Evolutionary conservation across 2,113 vertebrate genomes (phyloP), one percentile per base, ranked within the genome.

Genomic region (Hystrix brachyura): DNA sequence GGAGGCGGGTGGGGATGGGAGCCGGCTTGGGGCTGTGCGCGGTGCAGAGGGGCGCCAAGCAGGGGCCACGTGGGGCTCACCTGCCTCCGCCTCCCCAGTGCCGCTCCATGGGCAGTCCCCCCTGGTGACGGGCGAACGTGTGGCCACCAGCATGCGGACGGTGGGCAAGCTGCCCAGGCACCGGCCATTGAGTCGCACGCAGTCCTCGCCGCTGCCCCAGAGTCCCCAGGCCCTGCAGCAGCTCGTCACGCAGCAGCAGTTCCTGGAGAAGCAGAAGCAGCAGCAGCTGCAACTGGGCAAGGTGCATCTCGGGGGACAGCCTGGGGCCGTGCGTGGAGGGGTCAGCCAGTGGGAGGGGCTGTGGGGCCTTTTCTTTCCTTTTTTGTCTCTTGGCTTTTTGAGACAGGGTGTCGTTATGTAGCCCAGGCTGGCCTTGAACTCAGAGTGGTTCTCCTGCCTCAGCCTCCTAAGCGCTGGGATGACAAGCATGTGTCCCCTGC

Each of bases 191-290:
- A 99, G 99, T 96, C 99, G 99, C 81, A 99, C 99, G 0, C 99
- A 99, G 98, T 99, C 99, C 0, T 99, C 99, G 0, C 99, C 99
- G 0, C 97, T 99, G 94, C 99, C 99, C 14, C 99, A 99, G 98
- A 99, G 99, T 59, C 99, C 99, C 3, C 99, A 99, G 98, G 99
- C 99, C n/a, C 98, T 99, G 96, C 99, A 99, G 98, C 99, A 99
- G 97, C 99, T 99, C 64, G 99, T 99, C 94, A 99, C 99, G 98
- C 99, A 99, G 95, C 99, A 99, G 98, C 99, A 99, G 93, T 99
- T 99, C 98, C 98, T 99, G 83, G 99, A 99, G 98, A 99, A 99
- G 97, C 99, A 99, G 98, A 99, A 99, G 86, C 99, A 99, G 95
- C 98, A 99, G 98, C 99, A 99, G 97, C 95, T 98, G n/a, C 98